Conservation (phyloP, 2,113 vertebrate species). For the Emydura subglobosa region DNA sequence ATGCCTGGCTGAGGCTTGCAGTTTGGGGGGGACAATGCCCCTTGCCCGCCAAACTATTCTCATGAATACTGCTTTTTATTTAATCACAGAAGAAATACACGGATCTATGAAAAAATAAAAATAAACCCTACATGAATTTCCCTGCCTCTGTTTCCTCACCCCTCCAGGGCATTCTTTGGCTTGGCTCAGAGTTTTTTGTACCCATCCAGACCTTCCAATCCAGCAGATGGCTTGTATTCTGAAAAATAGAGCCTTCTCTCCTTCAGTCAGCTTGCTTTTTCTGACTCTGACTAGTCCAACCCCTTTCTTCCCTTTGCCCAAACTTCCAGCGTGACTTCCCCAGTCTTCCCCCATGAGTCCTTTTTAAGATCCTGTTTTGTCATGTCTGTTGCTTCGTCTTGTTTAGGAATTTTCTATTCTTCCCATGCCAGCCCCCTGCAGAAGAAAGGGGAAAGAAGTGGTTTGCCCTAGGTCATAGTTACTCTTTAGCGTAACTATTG, state of each 20-base stretch:
- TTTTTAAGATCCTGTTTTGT: not conserved
- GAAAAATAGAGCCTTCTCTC: not conserved
- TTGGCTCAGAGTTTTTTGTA: not conserved
- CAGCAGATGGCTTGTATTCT: not conserved
- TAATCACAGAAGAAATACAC: not conserved
- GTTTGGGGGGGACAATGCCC: too few relatives aligned
- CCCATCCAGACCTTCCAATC: not conserved
- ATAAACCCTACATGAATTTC: not conserved
- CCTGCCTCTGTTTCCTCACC: not conserved
- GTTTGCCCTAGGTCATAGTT: not conserved
- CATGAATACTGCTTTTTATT: not conserved
- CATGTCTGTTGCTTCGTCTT: not conserved
- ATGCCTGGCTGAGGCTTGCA: too few relatives aligned
- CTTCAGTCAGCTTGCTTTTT: not conserved
- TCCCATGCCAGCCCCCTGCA: not conserved
- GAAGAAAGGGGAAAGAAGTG: not conserved
- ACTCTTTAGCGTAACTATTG: not conserved
- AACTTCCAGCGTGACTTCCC: not conserved
- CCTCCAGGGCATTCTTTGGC: not conserved
- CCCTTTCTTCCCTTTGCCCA: not conserved
- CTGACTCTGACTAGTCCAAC: not conserved
- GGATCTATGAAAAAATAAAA: not conserved
- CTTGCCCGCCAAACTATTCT: too few relatives aligned
- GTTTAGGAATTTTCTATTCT: not conserved
- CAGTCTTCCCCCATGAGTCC: not conserved